These are phyloP conservation scores for Crocidura indochinensis DNA, from an alignment of 2,797 vertebrate genomes.

Conservation along the genomic window DNA sequence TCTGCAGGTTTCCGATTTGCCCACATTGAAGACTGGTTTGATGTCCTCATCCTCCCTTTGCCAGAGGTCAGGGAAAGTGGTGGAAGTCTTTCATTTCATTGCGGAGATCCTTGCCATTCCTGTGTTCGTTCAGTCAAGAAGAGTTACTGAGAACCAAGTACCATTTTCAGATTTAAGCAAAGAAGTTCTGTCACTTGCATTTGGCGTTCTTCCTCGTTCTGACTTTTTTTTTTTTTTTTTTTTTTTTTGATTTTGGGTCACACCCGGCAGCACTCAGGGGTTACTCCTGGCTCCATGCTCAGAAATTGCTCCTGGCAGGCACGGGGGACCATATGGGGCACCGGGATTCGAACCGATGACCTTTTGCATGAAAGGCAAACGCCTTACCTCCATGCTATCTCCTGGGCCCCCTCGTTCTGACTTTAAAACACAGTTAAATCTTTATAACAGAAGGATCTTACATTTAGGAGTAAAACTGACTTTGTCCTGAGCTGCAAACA, in stretches of 20 bases:
- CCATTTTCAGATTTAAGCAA: neutral
- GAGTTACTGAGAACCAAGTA: neutral
- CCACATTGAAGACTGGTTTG: slow-evolving; percentile 10
- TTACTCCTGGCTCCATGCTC: no score
- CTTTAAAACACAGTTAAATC: slow-evolving; percentile 9
- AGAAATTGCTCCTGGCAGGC: no score
- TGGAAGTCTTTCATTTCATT: neutral
- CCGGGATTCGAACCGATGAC: no score
- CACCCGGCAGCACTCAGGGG: no score
- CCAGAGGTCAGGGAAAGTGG: neutral
- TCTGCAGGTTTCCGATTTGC: neutral
- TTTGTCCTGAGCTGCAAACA: slow-evolving; percentile 54
- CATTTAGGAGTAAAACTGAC: slow-evolving; percentile 42
- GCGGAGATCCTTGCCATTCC: neutral
- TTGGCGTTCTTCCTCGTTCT: slow-evolving; percentile 37
- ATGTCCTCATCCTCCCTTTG: neutral
- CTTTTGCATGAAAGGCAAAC: no score
- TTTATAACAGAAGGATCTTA: slow-evolving; percentile 49
- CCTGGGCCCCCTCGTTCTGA: no score
- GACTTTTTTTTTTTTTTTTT: no score
- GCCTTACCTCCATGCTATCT: no score
- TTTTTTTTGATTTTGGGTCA: no score
- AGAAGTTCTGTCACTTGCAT: slow-evolving; percentile 10
- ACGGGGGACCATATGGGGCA: no score
- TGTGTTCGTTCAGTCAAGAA: slow-evolving; percentile 35